phyloP scores from a whole-genome alignment of 2,797 vertebrate species.

The Buceros bicornis region DNA sequence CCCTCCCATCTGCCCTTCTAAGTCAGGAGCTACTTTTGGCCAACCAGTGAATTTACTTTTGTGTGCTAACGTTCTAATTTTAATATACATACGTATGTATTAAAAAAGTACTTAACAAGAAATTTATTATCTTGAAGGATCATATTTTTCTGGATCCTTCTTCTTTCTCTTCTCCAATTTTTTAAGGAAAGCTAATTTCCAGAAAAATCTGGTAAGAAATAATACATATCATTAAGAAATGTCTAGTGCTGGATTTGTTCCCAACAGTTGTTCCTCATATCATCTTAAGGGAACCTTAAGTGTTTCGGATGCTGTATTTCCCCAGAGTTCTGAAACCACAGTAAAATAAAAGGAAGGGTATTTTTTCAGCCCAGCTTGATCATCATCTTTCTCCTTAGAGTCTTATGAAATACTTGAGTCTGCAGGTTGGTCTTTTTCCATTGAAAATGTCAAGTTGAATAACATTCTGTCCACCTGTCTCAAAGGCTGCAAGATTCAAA shows the following conservation, averaged over 20 bases:
- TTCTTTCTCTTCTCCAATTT: not conserved
- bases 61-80: not conserved
- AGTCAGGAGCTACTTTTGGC: not conserved
- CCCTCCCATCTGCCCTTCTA: fast-evolving
- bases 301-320: not conserved
- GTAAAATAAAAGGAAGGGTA: not conserved
- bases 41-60: not conserved
- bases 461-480: not conserved
- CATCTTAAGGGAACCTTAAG: not conserved
- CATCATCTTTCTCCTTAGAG: not conserved
- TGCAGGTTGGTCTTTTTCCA: not conserved
- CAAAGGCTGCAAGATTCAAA: not conserved
- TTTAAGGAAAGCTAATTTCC: not conserved
- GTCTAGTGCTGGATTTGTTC: not conserved
- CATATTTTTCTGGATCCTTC: not conserved
- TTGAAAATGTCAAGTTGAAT: not conserved
- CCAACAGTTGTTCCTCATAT: not conserved
- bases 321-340: not conserved
- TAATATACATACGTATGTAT: not conserved
- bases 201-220: not conserved
- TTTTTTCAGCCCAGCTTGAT: not conserved
- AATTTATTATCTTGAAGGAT: not conserved
- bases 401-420: not conserved
- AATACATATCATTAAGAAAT: not conserved
- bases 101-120: not conserved